A percentile compares a stretch with the other conserved stretches of the same genome.
phyloP scores from a whole-genome alignment of 2,113 vertebrate genomes.

The Todiramphus saurophagus region DNA sequence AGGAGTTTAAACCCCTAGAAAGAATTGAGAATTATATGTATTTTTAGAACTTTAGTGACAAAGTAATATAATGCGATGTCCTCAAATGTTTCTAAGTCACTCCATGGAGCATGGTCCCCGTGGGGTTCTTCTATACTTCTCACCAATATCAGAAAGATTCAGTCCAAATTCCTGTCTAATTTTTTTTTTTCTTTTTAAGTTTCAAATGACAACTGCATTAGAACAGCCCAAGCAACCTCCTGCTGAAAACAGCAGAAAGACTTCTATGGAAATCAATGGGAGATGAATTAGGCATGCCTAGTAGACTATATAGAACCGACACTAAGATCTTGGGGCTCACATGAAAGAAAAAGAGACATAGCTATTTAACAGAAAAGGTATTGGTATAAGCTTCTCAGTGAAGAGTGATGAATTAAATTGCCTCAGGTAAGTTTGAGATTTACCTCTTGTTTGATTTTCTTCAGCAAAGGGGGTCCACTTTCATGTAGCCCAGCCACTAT shows the following conservation, averaged over 20 bases:
- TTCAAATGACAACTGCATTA: conserved; percentile 58
- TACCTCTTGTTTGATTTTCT: conserved; percentile 99
- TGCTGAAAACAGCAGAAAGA: conserved; percentile 60
- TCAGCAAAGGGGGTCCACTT: conserved; percentile 86
- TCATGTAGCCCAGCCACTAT: conserved; percentile 80
- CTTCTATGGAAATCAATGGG: conserved; percentile 65
- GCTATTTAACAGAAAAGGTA: conserved; percentile 50
- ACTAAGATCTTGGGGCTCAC: conserved; percentile 52
- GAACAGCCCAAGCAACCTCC: conserved; percentile 54
- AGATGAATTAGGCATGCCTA: conserved; percentile 59
- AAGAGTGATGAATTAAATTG: conserved; percentile 57
- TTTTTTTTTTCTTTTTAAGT: conserved; percentile 56
- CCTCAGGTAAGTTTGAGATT: conserved; percentile 48
- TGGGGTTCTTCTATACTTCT: conserved; percentile 59
- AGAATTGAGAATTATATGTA: conserved; percentile 24
- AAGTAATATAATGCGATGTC: conserved; percentile 57
- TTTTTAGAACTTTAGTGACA: conserved; percentile 55
- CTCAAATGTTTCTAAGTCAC: conserved; percentile 60
- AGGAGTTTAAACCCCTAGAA: conserved; percentile 54
- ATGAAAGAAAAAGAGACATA: conserved; percentile 53
- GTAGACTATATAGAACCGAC: conserved; percentile 46
- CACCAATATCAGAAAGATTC: conserved; percentile 63
- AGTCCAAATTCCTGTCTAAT: conserved; percentile 57
- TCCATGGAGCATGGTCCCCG: conserved; percentile 41
- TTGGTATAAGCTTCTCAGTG: conserved; percentile 41